Evolutionary conservation across 2,113 vertebrate genomes (phyloP), one percentile per base, ranked within the genome.

Genomic region (Ageneiosus marmoratus): DNA sequence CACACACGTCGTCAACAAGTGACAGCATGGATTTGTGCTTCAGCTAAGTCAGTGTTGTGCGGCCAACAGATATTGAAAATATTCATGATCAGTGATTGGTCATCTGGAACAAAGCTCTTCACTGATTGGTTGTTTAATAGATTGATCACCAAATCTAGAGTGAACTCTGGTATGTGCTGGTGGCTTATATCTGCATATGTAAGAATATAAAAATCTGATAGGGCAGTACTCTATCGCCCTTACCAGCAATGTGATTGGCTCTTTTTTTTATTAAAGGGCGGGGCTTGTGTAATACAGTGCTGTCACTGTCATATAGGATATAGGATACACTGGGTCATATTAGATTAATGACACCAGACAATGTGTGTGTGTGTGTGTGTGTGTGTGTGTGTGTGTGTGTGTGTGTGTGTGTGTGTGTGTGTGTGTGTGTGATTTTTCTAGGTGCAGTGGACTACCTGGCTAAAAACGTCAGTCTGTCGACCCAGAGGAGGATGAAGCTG

Each of bases 381-480:
- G 70, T 73, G 44, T 73, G 70, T 73, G 70, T 73, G 72, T 74
- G 72, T 74, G 51, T 58, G 41, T 65, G 24, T 73, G 46, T 81
- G 67, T 81, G 76, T 60, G 75, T 77, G 76, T 77, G 76, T 78
- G 55, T 78, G 76, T 78, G 76, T 78, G 76, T 78, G 76, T 77
- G 74, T 77, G 51, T 41, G 37, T 41, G 37, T 41, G 37, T 41
- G 37, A 5, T 22, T 48, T 78, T 44, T 34, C 5, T 88, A 98
- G 98, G 96, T 27, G 98, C 98, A 34, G 98, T 99, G 32, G 98
- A 99, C 92, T 99, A 99, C 90, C 92, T 99, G 95, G 96, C 98
- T 89, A 99, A 99, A 93, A 99, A 99, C 29, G 98, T 99, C 88
- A 98, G 98, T 91, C 93, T 99, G 89, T 97, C 97, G 87, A 98